These are phyloP conservation scores for Gymnocypris eckloni DNA, from an alignment of 2,797 vertebrate species.

Conservation along the genomic window DNA sequence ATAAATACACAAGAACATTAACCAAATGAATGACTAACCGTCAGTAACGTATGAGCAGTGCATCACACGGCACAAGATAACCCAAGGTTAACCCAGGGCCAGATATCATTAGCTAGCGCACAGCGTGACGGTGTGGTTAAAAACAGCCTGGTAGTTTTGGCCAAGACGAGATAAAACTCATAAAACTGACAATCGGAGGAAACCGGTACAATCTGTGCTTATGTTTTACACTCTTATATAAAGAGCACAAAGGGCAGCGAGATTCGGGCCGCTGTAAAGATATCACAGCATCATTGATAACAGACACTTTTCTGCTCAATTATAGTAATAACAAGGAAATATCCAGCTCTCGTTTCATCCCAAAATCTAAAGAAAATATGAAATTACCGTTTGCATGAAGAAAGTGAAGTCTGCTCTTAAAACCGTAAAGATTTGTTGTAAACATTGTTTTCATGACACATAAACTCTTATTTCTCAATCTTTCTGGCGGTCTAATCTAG, in stretches of 20 bases:
- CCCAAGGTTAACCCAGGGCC: not conserved
- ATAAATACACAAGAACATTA: not conserved
- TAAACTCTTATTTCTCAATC: not conserved
- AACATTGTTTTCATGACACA: not conserved
- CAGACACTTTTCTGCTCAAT: not conserved
- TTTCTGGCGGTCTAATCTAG: not conserved
- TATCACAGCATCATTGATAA: not conserved
- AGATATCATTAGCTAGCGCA: conserved; percentile 2
- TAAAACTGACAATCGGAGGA: conserved; percentile 1
- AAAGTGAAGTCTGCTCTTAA: not conserved
- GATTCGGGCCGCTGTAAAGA: conserved; percentile 1
- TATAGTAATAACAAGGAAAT: not conserved
- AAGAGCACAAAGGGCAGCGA: conserved; percentile 22
- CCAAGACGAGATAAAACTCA: not conserved
- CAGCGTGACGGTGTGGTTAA: not conserved
- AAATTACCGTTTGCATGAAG: too few species aligned
- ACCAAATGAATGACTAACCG: not conserved
- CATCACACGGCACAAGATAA: not conserved
- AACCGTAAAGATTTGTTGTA: not conserved
- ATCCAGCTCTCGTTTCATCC: not conserved
- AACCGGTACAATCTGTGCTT: not conserved
- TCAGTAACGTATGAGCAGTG: not conserved
- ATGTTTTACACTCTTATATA: not conserved
- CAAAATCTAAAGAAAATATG: not conserved
- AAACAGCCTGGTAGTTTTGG: not conserved